These are phyloP conservation scores for Carollia perspicillata DNA, from an alignment of 2,113 vertebrate species.

Conservation along the genomic window DNA sequence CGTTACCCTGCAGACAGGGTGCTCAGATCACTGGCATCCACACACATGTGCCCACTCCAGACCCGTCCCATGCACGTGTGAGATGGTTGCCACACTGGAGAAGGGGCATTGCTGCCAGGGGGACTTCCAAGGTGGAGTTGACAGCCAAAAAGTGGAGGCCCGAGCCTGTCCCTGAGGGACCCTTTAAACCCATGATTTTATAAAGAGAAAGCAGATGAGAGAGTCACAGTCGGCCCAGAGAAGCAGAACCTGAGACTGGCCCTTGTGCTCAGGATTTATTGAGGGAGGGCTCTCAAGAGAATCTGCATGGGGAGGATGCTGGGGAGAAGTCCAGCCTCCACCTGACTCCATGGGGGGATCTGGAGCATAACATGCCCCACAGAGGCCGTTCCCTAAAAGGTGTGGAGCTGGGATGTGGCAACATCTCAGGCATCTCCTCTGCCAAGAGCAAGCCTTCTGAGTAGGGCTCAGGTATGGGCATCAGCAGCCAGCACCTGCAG, in stretches of 20 bases:
- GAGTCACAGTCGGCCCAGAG: not conserved
- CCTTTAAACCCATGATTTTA: not conserved
- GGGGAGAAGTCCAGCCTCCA: not conserved
- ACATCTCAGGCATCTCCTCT: not conserved
- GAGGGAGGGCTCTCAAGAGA: not conserved
- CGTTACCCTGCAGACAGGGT: rapidly evolving
- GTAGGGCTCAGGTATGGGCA: not conserved
- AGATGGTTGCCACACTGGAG: not conserved
- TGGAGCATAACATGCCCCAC: not conserved
- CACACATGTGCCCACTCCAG: not conserved
- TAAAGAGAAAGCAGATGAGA: not conserved
- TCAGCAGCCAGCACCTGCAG: not conserved
- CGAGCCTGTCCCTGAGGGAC: not conserved
- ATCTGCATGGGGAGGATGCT: not conserved
- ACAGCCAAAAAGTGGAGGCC: not conserved
- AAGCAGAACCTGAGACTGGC: not conserved
- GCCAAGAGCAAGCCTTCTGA: not conserved
- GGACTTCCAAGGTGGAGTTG: not conserved
- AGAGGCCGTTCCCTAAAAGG: not conserved
- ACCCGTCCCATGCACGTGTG: rapidly evolving
- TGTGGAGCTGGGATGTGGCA: not conserved
- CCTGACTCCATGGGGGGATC: not conserved
- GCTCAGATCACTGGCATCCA: too few species aligned
- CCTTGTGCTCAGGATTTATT: too few species aligned
- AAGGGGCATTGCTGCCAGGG: not conserved